These are phyloP conservation scores for Allygus modestus DNA, from an alignment of 2,888 invertebrate genomes.

Conservation along the genomic window DNA sequence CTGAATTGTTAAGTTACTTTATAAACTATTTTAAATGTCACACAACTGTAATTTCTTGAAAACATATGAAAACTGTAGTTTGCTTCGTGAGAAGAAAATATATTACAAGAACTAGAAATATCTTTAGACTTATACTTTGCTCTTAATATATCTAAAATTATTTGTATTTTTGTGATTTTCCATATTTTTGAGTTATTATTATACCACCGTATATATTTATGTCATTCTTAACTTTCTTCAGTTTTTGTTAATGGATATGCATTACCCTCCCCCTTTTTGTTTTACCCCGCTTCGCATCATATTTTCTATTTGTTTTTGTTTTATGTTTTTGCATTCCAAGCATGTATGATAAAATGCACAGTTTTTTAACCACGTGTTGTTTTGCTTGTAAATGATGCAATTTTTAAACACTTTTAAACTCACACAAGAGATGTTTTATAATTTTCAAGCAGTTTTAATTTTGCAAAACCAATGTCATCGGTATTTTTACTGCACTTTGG, in stretches of 20 bases:
- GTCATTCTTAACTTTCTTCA: not conserved
- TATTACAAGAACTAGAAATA: no score
- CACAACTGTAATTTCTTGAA: no score
- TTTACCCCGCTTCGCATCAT: not conserved
- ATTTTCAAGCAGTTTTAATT: not conserved
- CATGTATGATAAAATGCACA: conserved; percentile 2
- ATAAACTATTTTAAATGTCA: no score
- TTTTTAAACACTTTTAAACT: not conserved
- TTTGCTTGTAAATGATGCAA: conserved; percentile 16
- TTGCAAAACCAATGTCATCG: not conserved
- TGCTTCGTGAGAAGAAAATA: no score
- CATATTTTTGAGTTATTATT: not conserved
- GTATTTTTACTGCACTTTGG: not conserved
- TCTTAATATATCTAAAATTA: no score
- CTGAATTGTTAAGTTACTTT: no score
- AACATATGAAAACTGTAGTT: no score
- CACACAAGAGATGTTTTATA: not conserved
- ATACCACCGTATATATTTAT: no score
- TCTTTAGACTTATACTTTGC: no score
- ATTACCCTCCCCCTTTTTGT: not conserved
- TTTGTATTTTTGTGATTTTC: no score
- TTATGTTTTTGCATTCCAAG: conserved; percentile 6
- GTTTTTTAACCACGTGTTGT: not conserved
- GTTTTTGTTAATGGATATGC: not conserved
- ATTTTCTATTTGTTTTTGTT: not conserved